Evolutionary conservation across 2,888 invertebrate species (phyloP), one percentile per base, ranked within the genome.

Genomic region (Colletes collaris): DNA sequence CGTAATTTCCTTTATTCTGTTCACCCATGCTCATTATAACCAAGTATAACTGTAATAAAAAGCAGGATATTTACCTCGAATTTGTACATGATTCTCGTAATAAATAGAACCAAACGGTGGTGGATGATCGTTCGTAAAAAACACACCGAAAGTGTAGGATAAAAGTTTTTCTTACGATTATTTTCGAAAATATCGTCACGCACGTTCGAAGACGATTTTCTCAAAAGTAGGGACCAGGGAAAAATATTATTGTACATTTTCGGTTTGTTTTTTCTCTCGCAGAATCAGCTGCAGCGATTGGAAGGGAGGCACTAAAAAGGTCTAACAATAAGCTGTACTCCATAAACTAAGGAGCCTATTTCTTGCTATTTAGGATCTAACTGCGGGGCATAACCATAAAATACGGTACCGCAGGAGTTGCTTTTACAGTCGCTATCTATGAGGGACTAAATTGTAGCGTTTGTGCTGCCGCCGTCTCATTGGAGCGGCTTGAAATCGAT

Each of bases 391-490:
- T 80, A 70, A 77, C 77, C 76, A 80, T 84, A 85, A 85, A 76
- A 73, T 67, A 75, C 52, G 58, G 60, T 35, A 56, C 64, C 72
- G 70, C 55, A 50, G 65, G 44, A 59, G 75, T 68, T 74, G 75
- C 73, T 73, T 66, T 76, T 73, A 76, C 79, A 76, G 49, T 79
- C 71, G 75, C 75, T 60, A 72, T 79, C 83, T 85, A 83, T 62
- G 83, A 44, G 70, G 50, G 59, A 37, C 77, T 83, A 85, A 82
- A 79, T 81, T 87, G 81, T 79, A 87, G 87, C 77, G 76, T 86
- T 86, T 80, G 81, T 84, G 86, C 83, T 74, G 73, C 79, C 72
- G 86, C 75, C 71, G 77, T 82, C 82, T 85, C 63, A 76, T 76
- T 71, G 72, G 74, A 56, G 66, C 52, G 67, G 74, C 58, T 65